A percentile compares a stretch with the other conserved stretches of the same genome.
These are phyloP conservation scores for Gymnothorax javanicus DNA, from an alignment of 2,797 vertebrate genomes.

Conservation along the genomic window DNA sequence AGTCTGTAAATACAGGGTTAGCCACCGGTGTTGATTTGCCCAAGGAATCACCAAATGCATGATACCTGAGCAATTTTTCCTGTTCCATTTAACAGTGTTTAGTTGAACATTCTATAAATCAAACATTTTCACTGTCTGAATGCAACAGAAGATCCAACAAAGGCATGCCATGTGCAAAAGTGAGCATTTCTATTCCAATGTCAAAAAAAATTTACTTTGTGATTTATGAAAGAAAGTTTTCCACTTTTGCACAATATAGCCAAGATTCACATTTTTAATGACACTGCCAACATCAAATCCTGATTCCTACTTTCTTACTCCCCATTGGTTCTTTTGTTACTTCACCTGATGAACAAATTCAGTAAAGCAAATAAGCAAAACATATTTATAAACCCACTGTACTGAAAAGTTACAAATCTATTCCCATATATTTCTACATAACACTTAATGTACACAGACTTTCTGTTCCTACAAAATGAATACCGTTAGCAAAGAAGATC, in stretches of 20 bases:
- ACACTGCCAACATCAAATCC: neutral
- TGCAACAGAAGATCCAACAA: too few species aligned
- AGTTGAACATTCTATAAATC: too few species aligned
- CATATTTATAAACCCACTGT: neutral
- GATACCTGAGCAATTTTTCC: too few species aligned
- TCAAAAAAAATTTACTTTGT: too few species aligned
- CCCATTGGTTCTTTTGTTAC: too few species aligned
- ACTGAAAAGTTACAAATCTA: neutral
- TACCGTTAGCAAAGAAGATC: conserved; percentile 99
- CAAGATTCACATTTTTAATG: conserved; percentile 1
- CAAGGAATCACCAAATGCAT: neutral
- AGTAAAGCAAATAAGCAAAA: too few species aligned
- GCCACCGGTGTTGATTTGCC: neutral
- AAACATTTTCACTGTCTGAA: too few species aligned
- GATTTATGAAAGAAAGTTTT: neutral
- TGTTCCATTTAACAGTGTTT: too few species aligned
- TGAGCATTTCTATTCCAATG: neutral
- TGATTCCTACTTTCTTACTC: too few species aligned
- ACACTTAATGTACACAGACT: neutral
- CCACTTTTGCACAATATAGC: neutral
- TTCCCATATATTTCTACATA: neutral
- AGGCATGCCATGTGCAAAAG: neutral
- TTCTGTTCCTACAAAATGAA: conserved; percentile 30
- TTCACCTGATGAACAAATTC: neutral
- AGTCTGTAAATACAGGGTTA: neutral